phyloP scores from a whole-genome alignment of 2,888 invertebrate genomes.

The Meteorus colon region DNA sequence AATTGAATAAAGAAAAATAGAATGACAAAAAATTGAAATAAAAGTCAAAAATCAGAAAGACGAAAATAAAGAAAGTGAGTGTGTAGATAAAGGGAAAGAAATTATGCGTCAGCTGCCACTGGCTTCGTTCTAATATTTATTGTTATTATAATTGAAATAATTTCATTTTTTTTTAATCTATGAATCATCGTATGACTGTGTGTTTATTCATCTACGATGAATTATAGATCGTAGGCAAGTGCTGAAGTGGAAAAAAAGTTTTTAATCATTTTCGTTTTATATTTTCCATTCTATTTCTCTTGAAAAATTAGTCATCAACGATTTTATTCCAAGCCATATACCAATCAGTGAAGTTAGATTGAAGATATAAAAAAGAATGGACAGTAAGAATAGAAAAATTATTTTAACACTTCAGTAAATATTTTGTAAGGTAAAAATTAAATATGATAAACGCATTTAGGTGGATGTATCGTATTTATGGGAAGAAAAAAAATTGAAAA shows the following conservation, averaged over 20 bases:
- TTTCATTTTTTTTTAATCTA: not conserved
- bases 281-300: not conserved
- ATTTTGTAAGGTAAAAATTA: no score
- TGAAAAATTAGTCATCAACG: not conserved
- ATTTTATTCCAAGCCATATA: no score
- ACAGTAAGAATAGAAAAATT: not conserved
- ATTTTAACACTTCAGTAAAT: no score
- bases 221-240: not conserved
- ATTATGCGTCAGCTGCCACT: slow-evolving; percentile 13
- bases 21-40: slow-evolving; percentile 47
- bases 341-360: not conserved
- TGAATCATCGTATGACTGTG: not conserved
- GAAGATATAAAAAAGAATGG: not conserved
- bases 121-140: not conserved
- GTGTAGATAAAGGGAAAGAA: slow-evolving; percentile 6
- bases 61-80: slow-evolving; percentile 15
- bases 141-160: not conserved
- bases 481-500: slow-evolving; percentile 23
- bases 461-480: not conserved
- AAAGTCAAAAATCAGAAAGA: slow-evolving; percentile 53
- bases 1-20: slow-evolving; percentile 27
- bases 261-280: not conserved
- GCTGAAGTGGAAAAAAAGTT: not conserved
- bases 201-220: slow-evolving; percentile 26
- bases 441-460: not conserved